Conservation (phyloP, 1,140 invertebrate genomes). For the Drosophila fuyamai region DNA sequence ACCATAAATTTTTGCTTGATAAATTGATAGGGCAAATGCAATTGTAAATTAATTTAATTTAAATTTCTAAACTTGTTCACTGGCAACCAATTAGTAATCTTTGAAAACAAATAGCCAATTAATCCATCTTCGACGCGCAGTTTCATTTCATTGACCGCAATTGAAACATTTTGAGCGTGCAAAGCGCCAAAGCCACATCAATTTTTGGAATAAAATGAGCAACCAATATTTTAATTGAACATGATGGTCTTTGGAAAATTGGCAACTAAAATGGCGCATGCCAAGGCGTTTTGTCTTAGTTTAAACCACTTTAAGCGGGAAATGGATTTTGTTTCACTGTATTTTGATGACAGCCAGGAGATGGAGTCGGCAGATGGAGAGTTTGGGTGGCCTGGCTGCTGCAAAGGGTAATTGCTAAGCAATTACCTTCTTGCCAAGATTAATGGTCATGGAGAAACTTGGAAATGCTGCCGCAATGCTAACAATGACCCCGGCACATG, state of each 20-base stretch:
- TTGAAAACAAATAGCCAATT: background rate
- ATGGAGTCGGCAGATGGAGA: background rate
- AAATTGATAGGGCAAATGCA: too few species aligned
- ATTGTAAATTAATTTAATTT: background rate
- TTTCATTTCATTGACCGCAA: constrained; percentile 12
- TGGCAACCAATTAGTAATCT: background rate
- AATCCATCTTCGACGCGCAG: constrained; percentile 6
- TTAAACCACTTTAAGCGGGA: background rate
- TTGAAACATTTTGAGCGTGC: constrained; percentile 22
- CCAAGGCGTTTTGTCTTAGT: background rate
- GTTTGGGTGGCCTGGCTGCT: constrained; percentile 17
- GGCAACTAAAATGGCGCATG: constrained; percentile 1
- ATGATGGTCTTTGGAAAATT: constrained; percentile 10
- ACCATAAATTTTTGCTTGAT: too few species aligned
- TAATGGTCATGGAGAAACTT: constrained; percentile 73
- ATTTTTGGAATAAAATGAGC: constrained; percentile 13
- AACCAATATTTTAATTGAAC: constrained; percentile 24
- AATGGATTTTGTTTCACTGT: constrained; percentile 26
- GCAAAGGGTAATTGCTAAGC: constrained; percentile 79
- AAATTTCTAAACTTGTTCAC: too few species aligned
- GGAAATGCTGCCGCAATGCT: constrained; percentile 78
- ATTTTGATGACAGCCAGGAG: constrained; percentile 19
- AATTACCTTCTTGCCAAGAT: constrained; percentile 81
- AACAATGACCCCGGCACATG: constrained; percentile 70
- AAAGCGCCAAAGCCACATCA: background rate